A percentile compares a stretch with the other conserved stretches of the same genome.
These are phyloP conservation scores for Bergia puertoricense DNA, from an alignment of 92 coral and sea anemone species.

Conservation along the genomic window DNA sequence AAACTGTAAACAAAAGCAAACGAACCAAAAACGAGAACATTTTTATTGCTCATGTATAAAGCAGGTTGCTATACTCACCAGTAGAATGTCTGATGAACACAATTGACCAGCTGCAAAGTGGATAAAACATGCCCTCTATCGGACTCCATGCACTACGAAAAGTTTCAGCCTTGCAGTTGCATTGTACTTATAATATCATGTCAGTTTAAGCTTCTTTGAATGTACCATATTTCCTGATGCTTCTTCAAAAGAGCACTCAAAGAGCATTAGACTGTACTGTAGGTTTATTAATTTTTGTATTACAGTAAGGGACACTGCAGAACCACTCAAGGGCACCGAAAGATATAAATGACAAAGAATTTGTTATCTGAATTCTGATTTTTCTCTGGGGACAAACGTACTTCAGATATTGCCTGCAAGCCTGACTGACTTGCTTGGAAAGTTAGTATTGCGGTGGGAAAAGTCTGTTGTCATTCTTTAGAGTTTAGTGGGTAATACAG, in stretches of 20 bases:
- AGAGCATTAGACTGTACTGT: neutral
- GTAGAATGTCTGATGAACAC: neutral
- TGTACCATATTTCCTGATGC: neutral
- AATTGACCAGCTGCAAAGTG: neutral
- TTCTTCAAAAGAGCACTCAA: neutral
- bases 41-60: neutral
- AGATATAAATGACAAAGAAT: neutral
- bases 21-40: neutral
- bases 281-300: neutral
- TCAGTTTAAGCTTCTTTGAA: neutral
- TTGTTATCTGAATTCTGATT: neutral
- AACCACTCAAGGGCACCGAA: neutral
- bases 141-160: neutral
- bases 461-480: neutral
- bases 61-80: neutral
- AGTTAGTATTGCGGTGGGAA: neutral
- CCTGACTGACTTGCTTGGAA: neutral
- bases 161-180: neutral
- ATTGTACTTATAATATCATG: neutral
- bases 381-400: neutral
- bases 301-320: neutral
- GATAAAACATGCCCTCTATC: neutral
- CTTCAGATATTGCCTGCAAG: neutral
- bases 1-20: neutral
- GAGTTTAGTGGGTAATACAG: too few species aligned